phyloP scores from a whole-genome alignment of 2,888 invertebrate genomes.

The Pachydiplax longipennis region DNA sequence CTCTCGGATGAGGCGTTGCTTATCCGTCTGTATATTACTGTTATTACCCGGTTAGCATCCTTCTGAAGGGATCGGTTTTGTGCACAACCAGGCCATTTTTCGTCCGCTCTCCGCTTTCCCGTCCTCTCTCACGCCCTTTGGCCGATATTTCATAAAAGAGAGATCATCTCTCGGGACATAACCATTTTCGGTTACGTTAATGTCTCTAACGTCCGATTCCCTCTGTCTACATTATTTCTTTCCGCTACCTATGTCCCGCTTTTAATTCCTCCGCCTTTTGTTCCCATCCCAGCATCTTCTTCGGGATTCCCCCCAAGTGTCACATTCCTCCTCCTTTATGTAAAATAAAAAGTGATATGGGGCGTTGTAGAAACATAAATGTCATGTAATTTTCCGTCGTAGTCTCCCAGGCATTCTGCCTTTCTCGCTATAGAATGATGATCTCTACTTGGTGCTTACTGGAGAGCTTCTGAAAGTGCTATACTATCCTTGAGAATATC shows the following conservation, averaged over 20 bases:
- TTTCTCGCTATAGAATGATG: not conserved
- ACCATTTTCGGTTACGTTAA: not conserved
- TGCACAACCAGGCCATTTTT: not conserved
- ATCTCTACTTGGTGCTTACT: not conserved
- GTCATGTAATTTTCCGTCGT: not conserved
- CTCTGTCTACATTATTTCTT: not conserved
- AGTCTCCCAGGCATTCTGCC: not conserved
- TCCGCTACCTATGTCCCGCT: not conserved
- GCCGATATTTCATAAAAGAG: not conserved
- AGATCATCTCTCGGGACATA: not conserved
- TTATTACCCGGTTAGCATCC: not conserved
- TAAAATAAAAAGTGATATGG: not conserved
- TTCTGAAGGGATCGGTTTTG: not conserved
- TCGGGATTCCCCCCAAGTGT: not conserved
- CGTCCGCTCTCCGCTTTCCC: not conserved
- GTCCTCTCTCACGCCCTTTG: not conserved
- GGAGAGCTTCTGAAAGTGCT: not conserved
- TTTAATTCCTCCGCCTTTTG: not conserved
- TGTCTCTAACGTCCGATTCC: not conserved
- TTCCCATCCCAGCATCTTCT: not conserved
- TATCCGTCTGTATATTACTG: not conserved
- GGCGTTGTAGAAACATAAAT: not conserved
- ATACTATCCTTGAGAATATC: not conserved
- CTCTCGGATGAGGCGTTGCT: not conserved
- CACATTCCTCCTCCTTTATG: not conserved